Evolutionary conservation across 2,888 invertebrate genomes (phyloP).

Genomic region (Cataglyphis livida): DNA sequence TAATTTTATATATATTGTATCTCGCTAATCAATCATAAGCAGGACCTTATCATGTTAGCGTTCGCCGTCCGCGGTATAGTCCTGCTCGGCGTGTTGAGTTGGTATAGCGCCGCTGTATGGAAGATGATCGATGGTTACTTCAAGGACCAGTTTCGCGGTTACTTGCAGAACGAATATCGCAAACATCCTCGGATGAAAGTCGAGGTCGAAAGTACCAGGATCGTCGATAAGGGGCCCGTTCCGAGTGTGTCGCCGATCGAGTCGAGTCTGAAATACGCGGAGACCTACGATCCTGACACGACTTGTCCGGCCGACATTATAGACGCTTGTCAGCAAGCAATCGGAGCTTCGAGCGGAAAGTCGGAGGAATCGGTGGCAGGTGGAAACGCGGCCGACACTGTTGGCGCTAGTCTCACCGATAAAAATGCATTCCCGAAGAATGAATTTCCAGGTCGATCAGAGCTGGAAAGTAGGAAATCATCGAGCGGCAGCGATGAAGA

Average conservation of each 20-base stretch:
- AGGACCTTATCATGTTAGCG: conserved; percentile 87
- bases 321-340: conserved; percentile 45
- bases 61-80: conserved; percentile 89
- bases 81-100: conserved; percentile 89
- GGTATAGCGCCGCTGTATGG: conserved; percentile 91
- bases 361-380: conserved; percentile 59
- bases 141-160: conserved; percentile 89
- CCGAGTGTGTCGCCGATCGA: conserved; percentile 28
- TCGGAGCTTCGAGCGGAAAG: conserved; percentile 39
- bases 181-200: conserved; percentile 81
- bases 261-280: conserved; percentile 13
- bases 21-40: conserved; percentile 1
- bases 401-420: conserved; percentile 55
- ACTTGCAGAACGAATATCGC: conserved; percentile 86
- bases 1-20: background rate
- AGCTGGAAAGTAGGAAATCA: conserved; percentile 59
- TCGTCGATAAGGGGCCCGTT: conserved; percentile 41
- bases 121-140: conserved; percentile 92
- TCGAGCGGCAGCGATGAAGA: conserved; percentile 31
- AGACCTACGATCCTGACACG: conserved; percentile 21
- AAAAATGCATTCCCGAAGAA: conserved; percentile 68
- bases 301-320: conserved; percentile 20
- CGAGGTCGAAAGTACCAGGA: conserved; percentile 68
- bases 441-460: conserved; percentile 44
- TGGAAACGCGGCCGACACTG: conserved; percentile 64